A percentile compares a stretch with the other conserved stretches of the same genome.
Conservation (phyloP, 2,888 invertebrate species). For the Sycophila texana region DNA sequence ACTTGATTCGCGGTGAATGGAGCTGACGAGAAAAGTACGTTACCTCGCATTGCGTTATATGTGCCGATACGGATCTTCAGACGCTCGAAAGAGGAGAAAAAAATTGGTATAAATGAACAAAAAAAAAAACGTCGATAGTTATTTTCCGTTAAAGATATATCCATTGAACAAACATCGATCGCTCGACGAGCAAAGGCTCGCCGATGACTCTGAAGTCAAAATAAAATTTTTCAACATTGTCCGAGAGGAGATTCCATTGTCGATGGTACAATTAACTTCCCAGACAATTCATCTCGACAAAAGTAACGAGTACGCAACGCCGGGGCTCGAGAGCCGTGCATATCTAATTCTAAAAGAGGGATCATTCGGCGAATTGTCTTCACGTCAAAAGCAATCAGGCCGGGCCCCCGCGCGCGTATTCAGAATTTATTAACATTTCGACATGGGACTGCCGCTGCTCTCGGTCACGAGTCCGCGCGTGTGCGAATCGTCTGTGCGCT, state of each 20-base stretch:
- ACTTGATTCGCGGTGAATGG: neutral
- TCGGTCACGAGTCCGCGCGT: constrained; percentile 45
- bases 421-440: constrained; percentile 65
- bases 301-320: neutral
- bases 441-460: constrained; percentile 45
- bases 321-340: neutral
- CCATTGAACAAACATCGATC: neutral
- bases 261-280: constrained; percentile 19
- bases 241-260: neutral
- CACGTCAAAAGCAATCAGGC: constrained; percentile 65
- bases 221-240: neutral
- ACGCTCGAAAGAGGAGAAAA: neutral
- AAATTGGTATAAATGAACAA: neutral
- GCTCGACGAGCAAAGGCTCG: too few species aligned
- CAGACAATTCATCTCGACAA: neutral
- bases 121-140: neutral
- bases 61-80: neutral
- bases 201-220: too few species aligned
- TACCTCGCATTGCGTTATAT: neutral
- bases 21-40: constrained; percentile 3
- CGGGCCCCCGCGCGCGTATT: constrained; percentile 61
- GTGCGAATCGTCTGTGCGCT: constrained; percentile 27
- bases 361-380: constrained; percentile 69
- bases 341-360: constrained; percentile 13
- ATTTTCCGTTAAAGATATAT: neutral